Base-by-base conservation (phyloP, 2,888 invertebrate genomes). In the Pollenia labialis region DNA sequence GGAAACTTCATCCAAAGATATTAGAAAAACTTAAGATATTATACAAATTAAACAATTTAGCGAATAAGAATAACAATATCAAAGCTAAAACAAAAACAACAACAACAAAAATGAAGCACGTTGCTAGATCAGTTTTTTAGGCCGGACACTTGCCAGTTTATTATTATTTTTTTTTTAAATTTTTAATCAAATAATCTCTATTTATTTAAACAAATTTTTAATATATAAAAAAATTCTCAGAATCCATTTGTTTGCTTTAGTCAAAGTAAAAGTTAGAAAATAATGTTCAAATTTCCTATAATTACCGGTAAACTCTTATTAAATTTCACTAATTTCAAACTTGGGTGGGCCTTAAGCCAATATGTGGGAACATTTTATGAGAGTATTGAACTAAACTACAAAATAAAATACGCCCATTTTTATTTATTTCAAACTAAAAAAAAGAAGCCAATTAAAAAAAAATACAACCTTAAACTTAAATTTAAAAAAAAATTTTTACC, bases 341-440 rank as follows among this genome's bases (percentile, higher is more conserved):
- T 32, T 60, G 64, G 80, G 71, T 72, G 71, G 80, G 44, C 81
- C 18, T 9, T 32, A 9, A 52, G 11, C 18, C 58, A 68, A 68
- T 54, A 32, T 69, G 32, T 75, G 81, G 48, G 62, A 81, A 74
- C 44, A 10, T 44, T 68, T 14, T 56, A 76, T 82, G 76, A 48
- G 62, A 82, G 75, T 54, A 76, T 56, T 48, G 46, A n/a, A 44
- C 1, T n/a, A 23, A 18, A 74, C 0, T 32, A 32, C 32, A 32
- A 32, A 32, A 32, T 32, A 32, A 32, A 32, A 32, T 32, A 32
- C 32, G 32, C 32, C 32, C 32, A 32, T 32, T 32, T 32, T 32
- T 32, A 32, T 6, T 32, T 32, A 32, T 32, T 32, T 32, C 12
- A 40, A 75, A n/a, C 8, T 18, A 62, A 58, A 32, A 62, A 76